Evolutionary conservation across 2,797 vertebrate species (phyloP), one percentile per base, ranked within the genome.

Genomic region (Urosaurus nigricauda): DNA sequence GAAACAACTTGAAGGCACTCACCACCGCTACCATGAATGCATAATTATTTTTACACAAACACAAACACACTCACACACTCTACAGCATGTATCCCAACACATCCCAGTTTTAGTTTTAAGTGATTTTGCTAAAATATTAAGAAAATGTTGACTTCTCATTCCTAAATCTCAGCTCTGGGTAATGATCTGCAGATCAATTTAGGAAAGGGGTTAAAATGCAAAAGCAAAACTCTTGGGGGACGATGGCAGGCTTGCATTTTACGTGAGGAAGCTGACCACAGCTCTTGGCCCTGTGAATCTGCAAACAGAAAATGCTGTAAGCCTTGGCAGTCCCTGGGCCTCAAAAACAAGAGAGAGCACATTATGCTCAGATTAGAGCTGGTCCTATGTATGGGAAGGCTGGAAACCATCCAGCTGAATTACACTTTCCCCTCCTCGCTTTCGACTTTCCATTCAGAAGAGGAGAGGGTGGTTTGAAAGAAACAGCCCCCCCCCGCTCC

Each of bases 151-250:
- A 94, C 91, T 93, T 95, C 78, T 92, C 96, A 96, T 96, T 95
- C 96, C 95, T 93, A 90, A 93, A 87, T 94, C 94, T 95, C 94
- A 91, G 91, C 96, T 35, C 63, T 96, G 96, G 60, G 91, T 94
- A 89, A 89, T 86, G 93, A 96, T 95, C 93, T 92, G 94, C 93
- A 93, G 92, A 93, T 94, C 96, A 24, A 96, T 96, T 96, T 96
- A 95, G 92, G 7, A 9, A 95, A 95, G 93, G 90, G 94, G 94
- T 97, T 96, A 94, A 96, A 94, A 60, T 21, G 17, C 17, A 60
- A 94, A 96, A 97, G 97, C 97, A 97, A 93, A 89, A 92, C 3
- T 95, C 93, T 93, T 97, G 97, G 96, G 96, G 95, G 89, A 87
- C 83, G 94, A 96, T 93, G 94, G 96, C 87, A 95, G 95, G 65